Evolutionary conservation across 2,113 vertebrate genomes (phyloP).

Genomic region (Odocoileus virginianus): DNA sequence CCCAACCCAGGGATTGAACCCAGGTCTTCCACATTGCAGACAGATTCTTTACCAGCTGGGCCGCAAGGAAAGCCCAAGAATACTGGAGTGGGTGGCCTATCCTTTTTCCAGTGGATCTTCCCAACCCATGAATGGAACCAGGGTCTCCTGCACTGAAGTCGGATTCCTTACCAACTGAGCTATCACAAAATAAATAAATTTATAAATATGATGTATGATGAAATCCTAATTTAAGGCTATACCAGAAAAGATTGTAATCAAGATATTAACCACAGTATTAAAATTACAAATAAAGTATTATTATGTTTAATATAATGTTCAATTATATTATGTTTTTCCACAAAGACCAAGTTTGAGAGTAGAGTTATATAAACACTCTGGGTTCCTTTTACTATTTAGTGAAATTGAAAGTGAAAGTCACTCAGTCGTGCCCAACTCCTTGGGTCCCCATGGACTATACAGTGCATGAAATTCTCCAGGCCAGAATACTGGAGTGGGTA

Average conservation of each 20-base stretch:
- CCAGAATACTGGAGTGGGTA: not conserved
- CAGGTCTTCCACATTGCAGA: not conserved
- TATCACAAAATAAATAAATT: not conserved
- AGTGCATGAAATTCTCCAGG: not conserved
- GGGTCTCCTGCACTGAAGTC: not conserved
- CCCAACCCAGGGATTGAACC: not conserved
- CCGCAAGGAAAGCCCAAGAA: not conserved
- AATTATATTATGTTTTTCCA: not conserved
- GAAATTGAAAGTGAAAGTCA: not conserved
- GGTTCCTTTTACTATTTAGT: not conserved
- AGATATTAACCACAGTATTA: not conserved
- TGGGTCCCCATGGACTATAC: not conserved
- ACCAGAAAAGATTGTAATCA: not conserved
- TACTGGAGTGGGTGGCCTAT: not conserved
- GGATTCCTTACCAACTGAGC: not conserved
- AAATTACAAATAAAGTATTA: not conserved
- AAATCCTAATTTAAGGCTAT: not conserved
- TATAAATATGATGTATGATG: not conserved
- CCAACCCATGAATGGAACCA: not conserved
- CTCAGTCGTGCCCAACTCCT: not conserved
- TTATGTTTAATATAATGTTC: not conserved
- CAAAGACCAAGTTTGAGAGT: not conserved
- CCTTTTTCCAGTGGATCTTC: rapidly evolving
- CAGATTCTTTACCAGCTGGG: not conserved
- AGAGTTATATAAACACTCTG: not conserved